Conservation (phyloP, 2,888 invertebrate genomes). For the Drosophila meridionalis region DNA sequence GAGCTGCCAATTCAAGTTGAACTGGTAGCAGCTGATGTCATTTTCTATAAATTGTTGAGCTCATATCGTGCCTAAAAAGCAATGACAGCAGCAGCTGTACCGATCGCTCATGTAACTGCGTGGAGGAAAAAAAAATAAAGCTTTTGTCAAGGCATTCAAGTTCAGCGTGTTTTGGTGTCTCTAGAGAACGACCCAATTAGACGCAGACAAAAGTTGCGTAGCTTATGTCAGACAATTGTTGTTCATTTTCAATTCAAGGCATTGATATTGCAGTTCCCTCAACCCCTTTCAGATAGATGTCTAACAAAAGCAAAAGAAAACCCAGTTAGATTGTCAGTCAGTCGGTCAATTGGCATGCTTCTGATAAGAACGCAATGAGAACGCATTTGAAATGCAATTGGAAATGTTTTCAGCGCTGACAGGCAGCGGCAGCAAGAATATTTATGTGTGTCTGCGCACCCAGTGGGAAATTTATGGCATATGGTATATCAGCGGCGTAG, state of each 20-base stretch:
- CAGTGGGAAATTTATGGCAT: slow-evolving; percentile 6
- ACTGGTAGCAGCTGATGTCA: slow-evolving; percentile 60
- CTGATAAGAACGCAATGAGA: slow-evolving; percentile 60
- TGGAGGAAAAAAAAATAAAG: slow-evolving; percentile 22
- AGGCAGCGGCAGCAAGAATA: slow-evolving; percentile 3
- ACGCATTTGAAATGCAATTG: slow-evolving; percentile 74
- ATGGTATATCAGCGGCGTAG: neutral
- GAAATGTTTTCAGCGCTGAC: slow-evolving; percentile 39
- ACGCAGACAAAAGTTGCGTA: slow-evolving; percentile 18
- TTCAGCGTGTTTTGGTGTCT: slow-evolving; percentile 40
- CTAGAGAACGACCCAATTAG: slow-evolving; percentile 61
- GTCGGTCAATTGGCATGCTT: slow-evolving; percentile 70
- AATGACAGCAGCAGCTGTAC: neutral
- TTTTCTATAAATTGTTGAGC: slow-evolving; percentile 54
- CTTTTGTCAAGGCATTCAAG: slow-evolving; percentile 67
- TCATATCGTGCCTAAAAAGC: slow-evolving; percentile 57
- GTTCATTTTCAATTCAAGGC: slow-evolving; percentile 22
- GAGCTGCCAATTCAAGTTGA: slow-evolving; percentile 75
- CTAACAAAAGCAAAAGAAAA: slow-evolving; percentile 14
- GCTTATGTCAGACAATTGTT: slow-evolving; percentile 27
- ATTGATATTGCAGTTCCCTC: slow-evolving; percentile 74
- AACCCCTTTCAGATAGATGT: slow-evolving; percentile 66
- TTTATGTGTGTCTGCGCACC: neutral
- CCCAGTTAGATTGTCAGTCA: slow-evolving; percentile 8
- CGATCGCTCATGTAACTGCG: slow-evolving; percentile 27